These are phyloP conservation scores for Styela plicata DNA, from an alignment of 23 tunicate genomes.

Conservation along the genomic window DNA sequence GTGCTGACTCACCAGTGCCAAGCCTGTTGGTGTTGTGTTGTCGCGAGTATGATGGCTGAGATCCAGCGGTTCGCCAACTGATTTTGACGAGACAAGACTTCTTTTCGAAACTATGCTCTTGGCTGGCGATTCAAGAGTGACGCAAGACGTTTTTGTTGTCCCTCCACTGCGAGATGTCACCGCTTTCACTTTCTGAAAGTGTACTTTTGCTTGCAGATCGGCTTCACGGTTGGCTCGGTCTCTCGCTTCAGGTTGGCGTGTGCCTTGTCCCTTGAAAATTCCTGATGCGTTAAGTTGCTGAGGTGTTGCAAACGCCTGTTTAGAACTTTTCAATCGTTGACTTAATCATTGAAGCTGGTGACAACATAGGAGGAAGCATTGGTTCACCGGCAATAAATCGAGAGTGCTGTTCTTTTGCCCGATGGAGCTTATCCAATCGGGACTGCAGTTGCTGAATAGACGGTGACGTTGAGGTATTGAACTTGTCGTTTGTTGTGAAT, in stretches of 20 bases:
- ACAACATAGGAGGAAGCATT: neutral
- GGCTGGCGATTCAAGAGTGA: neutral
- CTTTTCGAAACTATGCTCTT: constrained; percentile 12
- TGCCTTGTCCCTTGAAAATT: no score
- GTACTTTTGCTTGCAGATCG: neutral
- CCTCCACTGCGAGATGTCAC: neutral
- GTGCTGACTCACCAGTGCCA: constrained; percentile 7
- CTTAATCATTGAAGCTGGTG: no score
- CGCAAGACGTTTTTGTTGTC: constrained; percentile 7
- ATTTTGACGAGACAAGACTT: neutral
- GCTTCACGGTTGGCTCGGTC: no score
- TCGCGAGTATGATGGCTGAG: constrained; percentile 10
- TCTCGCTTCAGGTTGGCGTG: no score
- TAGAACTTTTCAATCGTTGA: no score
- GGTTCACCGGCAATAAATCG: neutral
- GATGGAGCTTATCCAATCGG: neutral
- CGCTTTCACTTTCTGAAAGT: neutral
- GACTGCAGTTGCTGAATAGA: neutral
- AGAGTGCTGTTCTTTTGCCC: neutral
- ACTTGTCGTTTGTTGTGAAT: neutral
- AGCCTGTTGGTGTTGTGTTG: neutral
- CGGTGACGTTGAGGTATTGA: neutral
- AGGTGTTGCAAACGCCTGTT: no score
- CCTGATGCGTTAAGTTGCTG: no score
- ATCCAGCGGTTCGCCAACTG: constrained; percentile 21